Evolutionary conservation across 2,888 invertebrate species (phyloP), one percentile per base, ranked within the genome.

Genomic region (Meteorus cinctellus): DNA sequence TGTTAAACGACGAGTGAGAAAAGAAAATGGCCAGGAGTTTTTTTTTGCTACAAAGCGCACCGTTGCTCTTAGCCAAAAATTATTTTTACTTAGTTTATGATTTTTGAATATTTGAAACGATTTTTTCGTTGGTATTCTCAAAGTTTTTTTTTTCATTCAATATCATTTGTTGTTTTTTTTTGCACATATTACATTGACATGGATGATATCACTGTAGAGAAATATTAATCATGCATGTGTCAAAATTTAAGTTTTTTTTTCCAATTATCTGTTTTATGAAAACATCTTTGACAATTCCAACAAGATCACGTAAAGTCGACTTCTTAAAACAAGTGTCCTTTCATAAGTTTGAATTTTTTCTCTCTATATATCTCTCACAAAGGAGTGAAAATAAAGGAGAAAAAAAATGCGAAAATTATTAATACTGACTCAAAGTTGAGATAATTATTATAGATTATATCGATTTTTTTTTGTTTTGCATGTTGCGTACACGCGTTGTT

Each of bases 41-140:
- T 72, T 76, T 77, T 79, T 81, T 79, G 78, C 79, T 79, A 82
- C 81, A 81, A 79, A 80, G 81, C 80, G 79, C 86, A 87, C 84
- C 85, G 86, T 88, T 87, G 87, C 82, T 84, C 85, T 88, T 89
- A 88, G 89, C 88, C 89, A 89, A 89, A 89, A 89, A 88, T 88
- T 89, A 89, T 84, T 85, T 88, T 89, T 88, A 89, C 86, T 86
- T 88, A 86, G 86, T 84, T 85, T 48, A 70, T 62, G 27, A 41
- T 74, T 60, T 68, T 34, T 31, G 19, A 45, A 63, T 19, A 68
- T 67, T 51, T 24, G 1, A 34, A 48, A 68, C 27, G 59, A 34
- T 45, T 24, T 55, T 51, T 55, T 51, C 55, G 55, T 75, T 67
- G 68, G 24, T 63, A 48, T 67, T 62, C n/a, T 72, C 51, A 63